Conservation (phyloP, 2,113 vertebrate genomes). For the Notiomystis cincta region DNA sequence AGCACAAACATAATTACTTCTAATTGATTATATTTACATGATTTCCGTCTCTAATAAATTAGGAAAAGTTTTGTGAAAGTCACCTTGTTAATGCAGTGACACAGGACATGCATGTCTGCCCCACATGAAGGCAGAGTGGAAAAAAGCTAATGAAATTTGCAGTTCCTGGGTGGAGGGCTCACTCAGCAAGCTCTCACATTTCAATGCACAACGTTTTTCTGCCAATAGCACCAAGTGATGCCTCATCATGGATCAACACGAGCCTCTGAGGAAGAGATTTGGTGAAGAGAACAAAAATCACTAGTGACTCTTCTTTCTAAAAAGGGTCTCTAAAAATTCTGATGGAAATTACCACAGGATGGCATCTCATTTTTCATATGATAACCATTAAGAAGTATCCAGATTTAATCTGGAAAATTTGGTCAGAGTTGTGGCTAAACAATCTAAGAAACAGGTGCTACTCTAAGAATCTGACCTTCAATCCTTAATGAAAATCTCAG, state of each 20-base stretch:
- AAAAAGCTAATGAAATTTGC: not conserved
- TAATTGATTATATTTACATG: not conserved
- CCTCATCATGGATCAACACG: not conserved
- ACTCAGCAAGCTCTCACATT: not conserved
- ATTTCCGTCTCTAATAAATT: not conserved
- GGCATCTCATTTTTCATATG: not conserved
- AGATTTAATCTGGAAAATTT: not conserved
- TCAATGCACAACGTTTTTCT: not conserved
- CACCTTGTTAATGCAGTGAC: not conserved
- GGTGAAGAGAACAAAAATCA: not conserved
- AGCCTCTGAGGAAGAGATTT: not conserved
- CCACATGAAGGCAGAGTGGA: not conserved
- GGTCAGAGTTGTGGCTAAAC: not conserved
- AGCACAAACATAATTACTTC: not conserved
- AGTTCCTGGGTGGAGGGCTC: not conserved
- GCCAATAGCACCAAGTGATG: not conserved
- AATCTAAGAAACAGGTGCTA: not conserved
- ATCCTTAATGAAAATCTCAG: not conserved
- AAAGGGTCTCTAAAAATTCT: not conserved
- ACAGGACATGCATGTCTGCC: not conserved
- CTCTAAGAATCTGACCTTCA: not conserved
- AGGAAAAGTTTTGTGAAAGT: not conserved
- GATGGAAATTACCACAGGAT: not conserved
- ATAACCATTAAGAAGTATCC: not conserved
- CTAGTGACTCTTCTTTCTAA: not conserved